Evolutionary conservation across 2,888 invertebrate genomes (phyloP), one percentile per base, ranked within the genome.

Genomic region (Matsumyia berberina): DNA sequence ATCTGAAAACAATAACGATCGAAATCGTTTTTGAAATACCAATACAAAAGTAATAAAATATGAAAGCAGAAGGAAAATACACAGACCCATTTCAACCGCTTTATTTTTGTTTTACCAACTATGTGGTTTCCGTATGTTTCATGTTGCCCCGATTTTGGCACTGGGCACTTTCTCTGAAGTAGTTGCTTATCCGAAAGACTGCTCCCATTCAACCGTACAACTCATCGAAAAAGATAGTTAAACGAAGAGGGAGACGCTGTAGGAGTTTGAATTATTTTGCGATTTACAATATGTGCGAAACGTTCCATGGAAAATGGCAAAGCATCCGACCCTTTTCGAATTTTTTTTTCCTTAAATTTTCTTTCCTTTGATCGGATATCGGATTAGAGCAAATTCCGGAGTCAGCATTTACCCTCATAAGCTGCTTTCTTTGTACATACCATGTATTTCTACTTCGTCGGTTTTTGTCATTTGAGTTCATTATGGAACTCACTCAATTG

Each of bases 1-100:
- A 83, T 83, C 83, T 53, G 15, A 83, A 79, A 79, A 73, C 79
- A 72, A 78, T 83, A 73, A 78, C 78, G 79, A 78, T 83, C 73
- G 67, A 79, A 83, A 83, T 55, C 67, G 66, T 79, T 67, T 79
- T 83, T 72, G 44, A 79, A 79, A 79, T 57, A 67, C 66, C 72
- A 69, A 83, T 83, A 79, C 78, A 67, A 79, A 72, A 74, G 72
- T 66, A 82, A 82, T 82, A 82, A 77, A 72, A 66, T 77, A 60
- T 64, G 44, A 66, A 51, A 72, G 39, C 24, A 31, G 49, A 35
- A 55, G 66, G 35, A 39, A 70, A 39, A 55, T 44, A 37, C 55
- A 46, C 12, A 31, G 44, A 33, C 46, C 57, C 51, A 64, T 51
- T 66, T 35, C 17, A 58, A 58, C 55, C 62, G 39, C 57, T 69